Percentiles rank a stretch among this genome's conserved stretches.
Conservation (phyloP, 2,113 vertebrate genomes). For the Centropus bengalensis region DNA sequence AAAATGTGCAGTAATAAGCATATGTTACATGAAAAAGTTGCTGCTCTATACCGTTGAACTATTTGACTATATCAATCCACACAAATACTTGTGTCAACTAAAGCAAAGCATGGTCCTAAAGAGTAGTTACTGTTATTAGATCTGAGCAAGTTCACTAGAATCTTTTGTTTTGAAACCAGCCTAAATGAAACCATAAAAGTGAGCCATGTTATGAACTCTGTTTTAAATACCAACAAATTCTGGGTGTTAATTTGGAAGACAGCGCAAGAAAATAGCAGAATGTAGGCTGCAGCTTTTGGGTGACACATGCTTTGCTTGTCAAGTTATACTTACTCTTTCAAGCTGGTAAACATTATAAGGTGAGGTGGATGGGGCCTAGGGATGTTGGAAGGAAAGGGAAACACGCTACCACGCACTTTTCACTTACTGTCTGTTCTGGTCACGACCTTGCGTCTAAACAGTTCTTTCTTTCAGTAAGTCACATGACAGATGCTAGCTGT, state of each 20-base stretch:
- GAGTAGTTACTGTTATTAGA: conserved; percentile 9
- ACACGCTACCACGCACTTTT: neutral
- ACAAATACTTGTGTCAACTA: neutral
- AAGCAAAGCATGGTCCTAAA: neutral
- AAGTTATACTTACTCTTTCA: neutral
- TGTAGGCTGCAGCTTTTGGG: neutral
- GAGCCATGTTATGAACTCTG: neutral
- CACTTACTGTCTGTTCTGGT: neutral
- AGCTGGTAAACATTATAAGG: neutral
- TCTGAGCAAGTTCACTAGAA: conserved; percentile 13
- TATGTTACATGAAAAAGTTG: neutral
- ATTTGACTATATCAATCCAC: neutral
- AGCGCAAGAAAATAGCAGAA: neutral
- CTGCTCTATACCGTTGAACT: neutral
- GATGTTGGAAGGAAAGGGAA: neutral
- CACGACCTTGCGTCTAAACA: neutral
- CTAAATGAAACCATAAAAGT: conserved; percentile 22
- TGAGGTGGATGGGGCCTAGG: neutral
- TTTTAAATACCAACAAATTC: conserved; percentile 25
- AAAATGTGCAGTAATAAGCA: neutral
- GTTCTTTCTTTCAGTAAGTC: conserved; percentile 53
- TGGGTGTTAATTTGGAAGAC: neutral
- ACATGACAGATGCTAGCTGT: conserved; percentile 7
- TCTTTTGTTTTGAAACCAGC: conserved; percentile 36
- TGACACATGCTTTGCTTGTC: neutral